These are phyloP conservation scores for Epirrhoe alternata DNA, from an alignment of 2,888 invertebrate genomes.

Conservation along the genomic window DNA sequence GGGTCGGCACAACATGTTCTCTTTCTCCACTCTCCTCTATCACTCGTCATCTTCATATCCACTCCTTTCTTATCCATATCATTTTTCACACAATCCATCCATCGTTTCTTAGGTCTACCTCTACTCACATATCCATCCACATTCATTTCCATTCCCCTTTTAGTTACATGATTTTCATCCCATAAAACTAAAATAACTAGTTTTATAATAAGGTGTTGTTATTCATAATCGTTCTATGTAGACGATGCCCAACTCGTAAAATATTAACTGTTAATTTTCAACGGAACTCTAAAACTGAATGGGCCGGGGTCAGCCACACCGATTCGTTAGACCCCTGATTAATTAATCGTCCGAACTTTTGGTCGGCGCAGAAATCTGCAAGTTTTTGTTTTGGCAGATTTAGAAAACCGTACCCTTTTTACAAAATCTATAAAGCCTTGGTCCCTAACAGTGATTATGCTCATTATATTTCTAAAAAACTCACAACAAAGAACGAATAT, in stretches of 20 bases:
- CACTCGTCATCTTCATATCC: no score
- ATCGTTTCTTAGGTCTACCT: no score
- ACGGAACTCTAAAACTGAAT: constrained; percentile 14
- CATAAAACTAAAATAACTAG: no score
- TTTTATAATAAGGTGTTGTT: background rate
- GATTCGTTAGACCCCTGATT: constrained; percentile 34
- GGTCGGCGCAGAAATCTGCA: constrained; percentile 8
- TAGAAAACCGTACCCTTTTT: background rate
- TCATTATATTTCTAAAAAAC: background rate
- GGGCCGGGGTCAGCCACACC: constrained; percentile 17
- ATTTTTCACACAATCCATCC: no score
- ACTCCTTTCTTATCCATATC: no score
- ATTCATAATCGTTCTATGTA: background rate
- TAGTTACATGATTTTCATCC: no score
- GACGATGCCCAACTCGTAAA: background rate
- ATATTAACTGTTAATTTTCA: background rate
- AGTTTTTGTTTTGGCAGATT: constrained; percentile 2
- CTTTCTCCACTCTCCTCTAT: no score
- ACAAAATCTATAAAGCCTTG: no score
- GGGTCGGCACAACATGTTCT: no score
- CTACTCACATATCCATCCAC: no score
- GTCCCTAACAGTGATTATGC: no score
- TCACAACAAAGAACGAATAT: constrained; percentile 1
- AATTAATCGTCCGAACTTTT: constrained; percentile 29
- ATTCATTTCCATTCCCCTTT: no score